Conservation (phyloP, 1,140 invertebrate genomes). For the Ganaspis sp. region DNA sequence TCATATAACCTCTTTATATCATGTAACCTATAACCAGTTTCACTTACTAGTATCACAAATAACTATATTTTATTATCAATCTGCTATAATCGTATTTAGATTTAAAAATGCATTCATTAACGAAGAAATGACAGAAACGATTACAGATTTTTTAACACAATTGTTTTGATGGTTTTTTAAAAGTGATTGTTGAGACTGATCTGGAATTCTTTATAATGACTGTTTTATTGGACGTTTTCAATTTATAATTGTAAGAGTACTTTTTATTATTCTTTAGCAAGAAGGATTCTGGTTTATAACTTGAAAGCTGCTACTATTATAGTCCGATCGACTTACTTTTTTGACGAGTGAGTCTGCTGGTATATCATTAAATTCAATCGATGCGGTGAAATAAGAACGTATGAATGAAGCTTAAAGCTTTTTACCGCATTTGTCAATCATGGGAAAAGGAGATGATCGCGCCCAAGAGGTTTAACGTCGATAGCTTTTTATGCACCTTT, state of each 20-base stretch:
- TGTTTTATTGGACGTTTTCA: not conserved
- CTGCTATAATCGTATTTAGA: too few species aligned
- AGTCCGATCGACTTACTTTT: slow-evolving; percentile 7
- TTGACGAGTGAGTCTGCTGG: not conserved
- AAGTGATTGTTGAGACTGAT: too few species aligned
- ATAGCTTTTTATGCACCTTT: slow-evolving; percentile 21
- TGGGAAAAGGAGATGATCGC: slow-evolving; percentile 23
- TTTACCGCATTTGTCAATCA: slow-evolving; percentile 20
- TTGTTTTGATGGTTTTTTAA: too few species aligned
- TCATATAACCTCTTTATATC: too few species aligned
- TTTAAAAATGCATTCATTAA: too few species aligned
- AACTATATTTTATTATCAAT: too few species aligned
- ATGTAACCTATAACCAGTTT: too few species aligned
- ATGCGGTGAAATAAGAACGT: slow-evolving; percentile 7
- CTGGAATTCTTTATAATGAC: too few species aligned
- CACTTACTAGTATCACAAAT: too few species aligned
- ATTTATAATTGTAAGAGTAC: not conserved
- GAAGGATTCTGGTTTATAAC: not conserved
- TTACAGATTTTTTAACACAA: too few species aligned
- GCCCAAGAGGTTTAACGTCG: slow-evolving; percentile 9
- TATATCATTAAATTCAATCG: slow-evolving; percentile 17
- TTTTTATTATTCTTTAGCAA: not conserved
- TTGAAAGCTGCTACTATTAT: slow-evolving; percentile 19
- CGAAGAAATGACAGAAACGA: too few species aligned
- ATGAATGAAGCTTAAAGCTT: slow-evolving; percentile 25